phyloP scores from a whole-genome alignment of 2,888 invertebrate species.

The Apamea sordens region DNA sequence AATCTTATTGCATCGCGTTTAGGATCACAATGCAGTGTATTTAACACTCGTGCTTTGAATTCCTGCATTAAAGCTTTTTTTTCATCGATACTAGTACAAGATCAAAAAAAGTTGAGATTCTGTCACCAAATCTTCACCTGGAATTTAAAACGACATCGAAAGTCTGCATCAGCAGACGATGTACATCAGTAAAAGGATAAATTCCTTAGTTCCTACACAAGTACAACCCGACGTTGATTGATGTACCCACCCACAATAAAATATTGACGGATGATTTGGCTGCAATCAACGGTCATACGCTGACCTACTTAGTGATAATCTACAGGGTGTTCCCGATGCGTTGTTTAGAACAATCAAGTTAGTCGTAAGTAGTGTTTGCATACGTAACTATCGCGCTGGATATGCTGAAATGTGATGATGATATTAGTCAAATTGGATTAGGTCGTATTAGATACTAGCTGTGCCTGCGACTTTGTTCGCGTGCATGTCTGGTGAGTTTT shows the following conservation, averaged over 20 bases:
- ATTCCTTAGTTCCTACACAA: constrained; percentile 27
- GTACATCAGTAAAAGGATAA: constrained; percentile 37
- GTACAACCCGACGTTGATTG: constrained; percentile 58
- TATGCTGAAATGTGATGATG: constrained; percentile 4
- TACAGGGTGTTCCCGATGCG: constrained; percentile 58
- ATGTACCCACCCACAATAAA: constrained; percentile 52
- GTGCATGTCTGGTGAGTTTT: not conserved
- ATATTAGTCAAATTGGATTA: not conserved
- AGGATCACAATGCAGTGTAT: not conserved
- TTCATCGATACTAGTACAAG: not conserved
- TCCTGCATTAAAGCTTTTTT: not conserved
- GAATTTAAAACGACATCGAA: constrained; percentile 13
- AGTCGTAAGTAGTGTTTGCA: constrained; percentile 33
- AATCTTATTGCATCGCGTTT: too few relatives aligned
- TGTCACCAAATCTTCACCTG: not conserved
- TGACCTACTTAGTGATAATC: constrained; percentile 69
- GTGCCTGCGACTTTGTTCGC: not conserved
- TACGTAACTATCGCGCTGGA: constrained; percentile 12
- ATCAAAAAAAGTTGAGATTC: not conserved
- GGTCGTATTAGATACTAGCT: not conserved
- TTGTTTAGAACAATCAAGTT: constrained; percentile 31
- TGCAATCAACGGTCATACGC: constrained; percentile 68
- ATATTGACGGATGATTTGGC: constrained; percentile 76
- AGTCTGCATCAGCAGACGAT: constrained; percentile 2
- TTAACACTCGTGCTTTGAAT: not conserved